These are phyloP conservation scores for Varanus salvator DNA, from an alignment of 2,113 vertebrate species.

Conservation along the genomic window DNA sequence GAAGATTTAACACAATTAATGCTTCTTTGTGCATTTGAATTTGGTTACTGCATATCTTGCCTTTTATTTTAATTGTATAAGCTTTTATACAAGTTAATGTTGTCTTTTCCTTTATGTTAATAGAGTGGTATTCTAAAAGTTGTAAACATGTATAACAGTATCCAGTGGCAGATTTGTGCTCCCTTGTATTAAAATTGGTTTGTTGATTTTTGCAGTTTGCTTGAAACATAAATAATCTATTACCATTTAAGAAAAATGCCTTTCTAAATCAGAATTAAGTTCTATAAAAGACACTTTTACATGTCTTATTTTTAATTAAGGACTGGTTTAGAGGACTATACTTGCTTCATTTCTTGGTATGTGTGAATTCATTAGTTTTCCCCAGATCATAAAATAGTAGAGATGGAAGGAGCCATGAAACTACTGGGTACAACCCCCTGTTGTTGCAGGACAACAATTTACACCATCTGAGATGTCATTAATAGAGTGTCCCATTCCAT, in stretches of 20 bases:
- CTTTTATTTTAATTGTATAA: conserved; percentile 59
- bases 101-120: conserved; percentile 23
- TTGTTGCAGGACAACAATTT: too few relatives aligned
- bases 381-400: neutral
- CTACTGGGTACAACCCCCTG: too few relatives aligned
- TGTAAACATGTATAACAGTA: conserved; percentile 41
- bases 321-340: neutral
- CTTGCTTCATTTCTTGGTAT: neutral
- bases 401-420: too few relatives aligned
- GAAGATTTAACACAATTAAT: conserved; percentile 55
- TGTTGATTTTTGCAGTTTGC: neutral
- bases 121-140: conserved; percentile 26
- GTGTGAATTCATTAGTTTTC: neutral
- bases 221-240: too few relatives aligned
- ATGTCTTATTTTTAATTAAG: conserved; percentile 20
- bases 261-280: too few relatives aligned
- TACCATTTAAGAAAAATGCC: too few relatives aligned
- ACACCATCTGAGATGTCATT: neutral
- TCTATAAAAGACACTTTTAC: neutral
- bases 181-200: neutral
- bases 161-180: conserved; percentile 46
- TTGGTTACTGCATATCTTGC: conserved; percentile 50
- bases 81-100: conserved; percentile 56
- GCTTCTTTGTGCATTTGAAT: conserved; percentile 42
- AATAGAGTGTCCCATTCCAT: neutral